A percentile compares a stretch with the other conserved stretches of the same genome.
phyloP scores from a whole-genome alignment of 30 jellyfish, hydroid and myxozoan genomes.

The Chironex yamaguchii region DNA sequence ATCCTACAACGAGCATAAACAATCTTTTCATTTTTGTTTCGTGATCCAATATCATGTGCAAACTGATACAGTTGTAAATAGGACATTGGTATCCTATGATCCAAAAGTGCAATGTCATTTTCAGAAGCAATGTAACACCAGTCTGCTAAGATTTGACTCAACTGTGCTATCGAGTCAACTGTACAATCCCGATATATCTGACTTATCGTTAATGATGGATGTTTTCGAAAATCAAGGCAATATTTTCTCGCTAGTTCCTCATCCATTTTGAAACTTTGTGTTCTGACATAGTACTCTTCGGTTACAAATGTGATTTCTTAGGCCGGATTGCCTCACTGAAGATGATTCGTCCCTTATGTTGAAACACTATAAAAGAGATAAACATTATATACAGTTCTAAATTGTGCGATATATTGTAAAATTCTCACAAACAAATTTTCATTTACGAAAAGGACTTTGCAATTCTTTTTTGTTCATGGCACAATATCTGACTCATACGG shows the following conservation, averaged over 20 bases:
- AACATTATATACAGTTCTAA: too few relatives aligned
- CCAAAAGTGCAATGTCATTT: conserved; percentile 49
- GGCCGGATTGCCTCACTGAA: too few relatives aligned
- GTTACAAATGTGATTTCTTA: too few relatives aligned
- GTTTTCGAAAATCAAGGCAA: conserved; percentile 53
- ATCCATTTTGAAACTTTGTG: not conserved
- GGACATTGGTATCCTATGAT: conserved; percentile 49
- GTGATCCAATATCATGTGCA: conserved; percentile 55
- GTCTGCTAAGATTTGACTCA: conserved; percentile 27
- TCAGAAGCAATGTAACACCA: conserved; percentile 75
- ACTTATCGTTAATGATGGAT: conserved; percentile 56
- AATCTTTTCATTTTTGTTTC: conserved; percentile 36
- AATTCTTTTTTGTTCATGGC: too few relatives aligned
- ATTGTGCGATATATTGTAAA: too few relatives aligned
- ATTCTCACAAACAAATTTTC: too few relatives aligned
- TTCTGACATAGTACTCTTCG: too few relatives aligned
- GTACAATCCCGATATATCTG: conserved; percentile 62
- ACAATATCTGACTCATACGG: too few relatives aligned
- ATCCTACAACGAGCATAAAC: conserved; percentile 44
- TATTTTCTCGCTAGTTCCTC: conserved; percentile 75
- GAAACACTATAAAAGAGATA: too few relatives aligned
- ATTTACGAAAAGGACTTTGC: too few relatives aligned
- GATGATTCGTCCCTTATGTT: too few relatives aligned
- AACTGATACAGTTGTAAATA: conserved; percentile 50
- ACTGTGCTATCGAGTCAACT: conserved; percentile 31